Conservation (phyloP, 2,797 vertebrate species). For the Eulemur coronatus region DNA sequence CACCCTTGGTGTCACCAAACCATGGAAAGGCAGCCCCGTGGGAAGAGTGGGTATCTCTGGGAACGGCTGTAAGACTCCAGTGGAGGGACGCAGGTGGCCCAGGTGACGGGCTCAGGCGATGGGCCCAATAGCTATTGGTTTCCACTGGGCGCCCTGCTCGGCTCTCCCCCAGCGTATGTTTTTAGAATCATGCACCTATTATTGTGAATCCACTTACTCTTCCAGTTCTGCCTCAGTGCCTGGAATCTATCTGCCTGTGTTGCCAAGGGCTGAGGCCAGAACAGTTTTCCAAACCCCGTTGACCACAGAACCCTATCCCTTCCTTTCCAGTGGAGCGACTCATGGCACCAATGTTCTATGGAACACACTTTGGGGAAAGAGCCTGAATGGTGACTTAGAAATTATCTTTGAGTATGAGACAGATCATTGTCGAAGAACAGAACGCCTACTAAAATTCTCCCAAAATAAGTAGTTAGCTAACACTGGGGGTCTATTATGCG, state of each 20-base stretch:
- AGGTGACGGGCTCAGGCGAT: neutral
- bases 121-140: neutral
- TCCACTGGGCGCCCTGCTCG: neutral
- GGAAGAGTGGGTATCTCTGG: neutral
- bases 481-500: no score
- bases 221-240: neutral
- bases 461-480: neutral
- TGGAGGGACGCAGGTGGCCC: neutral
- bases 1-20: neutral
- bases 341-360: neutral
- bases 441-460: neutral
- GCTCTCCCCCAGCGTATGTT: neutral
- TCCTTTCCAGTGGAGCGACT: neutral
- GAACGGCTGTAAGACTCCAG: fast-evolving
- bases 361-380: neutral
- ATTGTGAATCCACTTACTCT: neutral
- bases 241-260: neutral
- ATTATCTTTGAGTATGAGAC: neutral
- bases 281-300: neutral
- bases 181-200: neutral
- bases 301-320: neutral
- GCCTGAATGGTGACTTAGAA: neutral
- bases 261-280: neutral
- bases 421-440: neutral
- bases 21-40: neutral